phyloP scores from a whole-genome alignment of 2,113 vertebrate species.

The Chitala chitala region DNA sequence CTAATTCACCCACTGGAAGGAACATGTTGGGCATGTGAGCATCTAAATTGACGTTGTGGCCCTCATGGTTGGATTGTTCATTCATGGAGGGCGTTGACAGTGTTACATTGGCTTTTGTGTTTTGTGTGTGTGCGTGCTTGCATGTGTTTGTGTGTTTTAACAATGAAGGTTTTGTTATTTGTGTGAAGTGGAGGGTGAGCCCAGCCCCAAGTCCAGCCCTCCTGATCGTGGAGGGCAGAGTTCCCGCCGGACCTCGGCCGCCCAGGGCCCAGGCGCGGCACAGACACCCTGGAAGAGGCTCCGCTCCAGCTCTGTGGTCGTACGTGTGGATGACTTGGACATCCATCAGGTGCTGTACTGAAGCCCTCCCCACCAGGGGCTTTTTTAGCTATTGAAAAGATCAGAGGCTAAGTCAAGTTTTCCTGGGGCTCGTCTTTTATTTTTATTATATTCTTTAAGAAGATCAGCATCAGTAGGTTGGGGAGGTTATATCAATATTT shows the following conservation, averaged over 20 bases:
- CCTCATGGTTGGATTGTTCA: no score
- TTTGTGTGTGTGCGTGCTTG: no score
- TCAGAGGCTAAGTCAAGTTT: no score
- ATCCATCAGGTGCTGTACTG: slow-evolving; percentile 83
- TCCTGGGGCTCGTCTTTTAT: no score
- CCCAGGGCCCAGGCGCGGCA: slow-evolving; percentile 34
- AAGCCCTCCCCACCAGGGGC: background rate
- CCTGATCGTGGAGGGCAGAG: slow-evolving; percentile 48
- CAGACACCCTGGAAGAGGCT: slow-evolving; percentile 71
- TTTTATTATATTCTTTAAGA: background rate
- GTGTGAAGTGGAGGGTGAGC: slow-evolving; percentile 46
- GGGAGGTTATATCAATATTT: no score
- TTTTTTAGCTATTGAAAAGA: no score
- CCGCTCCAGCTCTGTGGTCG: slow-evolving; percentile 82
- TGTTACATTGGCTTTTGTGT: no score
- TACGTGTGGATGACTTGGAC: slow-evolving; percentile 87
- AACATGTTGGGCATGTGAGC: no score
- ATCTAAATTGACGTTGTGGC: no score
- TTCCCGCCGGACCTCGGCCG: slow-evolving; percentile 47
- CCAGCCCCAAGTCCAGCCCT: slow-evolving; percentile 41
- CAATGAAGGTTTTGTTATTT: slow-evolving; percentile 5
- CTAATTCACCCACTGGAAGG: no score
- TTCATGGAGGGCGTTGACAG: no score
- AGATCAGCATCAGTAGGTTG: background rate
- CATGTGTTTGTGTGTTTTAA: no score